Evolutionary conservation across 2,888 invertebrate genomes (phyloP).

Genomic region (Caenorhabditis japonica): DNA sequence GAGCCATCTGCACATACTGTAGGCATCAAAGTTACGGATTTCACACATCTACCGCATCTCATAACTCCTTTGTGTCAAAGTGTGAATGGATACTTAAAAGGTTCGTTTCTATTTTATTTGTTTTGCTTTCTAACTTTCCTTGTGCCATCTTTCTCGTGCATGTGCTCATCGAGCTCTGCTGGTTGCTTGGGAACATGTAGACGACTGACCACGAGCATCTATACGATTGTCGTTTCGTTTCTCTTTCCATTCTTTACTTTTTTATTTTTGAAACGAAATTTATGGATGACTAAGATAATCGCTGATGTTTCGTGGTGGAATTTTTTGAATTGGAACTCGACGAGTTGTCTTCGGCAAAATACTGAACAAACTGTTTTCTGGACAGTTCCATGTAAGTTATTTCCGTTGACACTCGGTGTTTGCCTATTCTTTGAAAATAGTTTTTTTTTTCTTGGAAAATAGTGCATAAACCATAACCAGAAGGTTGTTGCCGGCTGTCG

Average conservation of each 20-base stretch:
- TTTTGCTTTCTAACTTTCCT: conserved; percentile 3
- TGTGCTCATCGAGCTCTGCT: conserved; percentile 12
- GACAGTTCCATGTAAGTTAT: conserved; percentile 71
- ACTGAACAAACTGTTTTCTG: conserved; percentile 69
- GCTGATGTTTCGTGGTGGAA: conserved; percentile 76
- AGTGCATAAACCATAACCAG: too few species aligned
- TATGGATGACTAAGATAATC: conserved; percentile 59
- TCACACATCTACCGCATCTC: conserved; percentile 62
- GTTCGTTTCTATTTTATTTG: conserved; percentile 7
- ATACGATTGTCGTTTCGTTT: conserved; percentile 29
- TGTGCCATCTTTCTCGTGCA: conserved; percentile 25
- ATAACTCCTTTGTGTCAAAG: conserved; percentile 69
- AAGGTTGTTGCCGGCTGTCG: too few species aligned
- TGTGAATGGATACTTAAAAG: conserved; percentile 65
- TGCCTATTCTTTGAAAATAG: neutral
- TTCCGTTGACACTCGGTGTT: neutral
- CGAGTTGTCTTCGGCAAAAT: conserved; percentile 69
- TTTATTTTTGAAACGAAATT: neutral
- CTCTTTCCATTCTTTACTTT: neutral
- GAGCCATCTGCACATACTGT: conserved; percentile 65
- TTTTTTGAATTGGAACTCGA: conserved; percentile 73
- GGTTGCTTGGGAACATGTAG: conserved; percentile 25
- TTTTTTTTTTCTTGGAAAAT: neutral
- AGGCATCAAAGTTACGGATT: conserved; percentile 67
- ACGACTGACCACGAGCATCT: conserved; percentile 15